These are phyloP conservation scores for Thecocarcelia acutangulata DNA, from an alignment of 2,888 invertebrate species.

Conservation along the genomic window DNA sequence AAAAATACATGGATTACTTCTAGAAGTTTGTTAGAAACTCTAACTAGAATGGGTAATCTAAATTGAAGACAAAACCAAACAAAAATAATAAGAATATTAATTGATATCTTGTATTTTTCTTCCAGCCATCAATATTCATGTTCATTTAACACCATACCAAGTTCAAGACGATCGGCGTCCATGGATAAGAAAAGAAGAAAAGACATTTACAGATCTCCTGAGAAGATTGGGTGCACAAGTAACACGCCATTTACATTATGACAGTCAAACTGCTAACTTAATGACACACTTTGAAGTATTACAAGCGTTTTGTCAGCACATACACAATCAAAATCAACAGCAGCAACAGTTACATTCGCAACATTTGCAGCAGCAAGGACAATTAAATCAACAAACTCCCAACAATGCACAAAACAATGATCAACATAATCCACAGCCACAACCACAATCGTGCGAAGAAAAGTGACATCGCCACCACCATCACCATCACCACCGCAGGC, in stretches of 20 bases:
- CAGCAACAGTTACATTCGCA: slow-evolving; percentile 47
- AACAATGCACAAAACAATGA: slow-evolving; percentile 70
- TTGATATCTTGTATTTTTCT: slow-evolving; percentile 1
- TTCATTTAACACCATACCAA: slow-evolving; percentile 96
- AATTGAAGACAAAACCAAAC: slow-evolving; percentile 13
- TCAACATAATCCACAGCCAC: slow-evolving; percentile 71
- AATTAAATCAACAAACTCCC: slow-evolving; percentile 69
- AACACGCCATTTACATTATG: slow-evolving; percentile 85
- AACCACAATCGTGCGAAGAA: slow-evolving; percentile 75
- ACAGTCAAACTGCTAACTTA: slow-evolving; percentile 83
- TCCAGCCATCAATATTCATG: slow-evolving; percentile 86
- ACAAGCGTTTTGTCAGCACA: slow-evolving; percentile 83
- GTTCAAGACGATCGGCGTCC: slow-evolving; percentile 89
- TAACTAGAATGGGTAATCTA: slow-evolving; percentile 85
- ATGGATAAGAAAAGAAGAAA: slow-evolving; percentile 93
- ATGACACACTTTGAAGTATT: slow-evolving; percentile 90
- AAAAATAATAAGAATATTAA: neutral
- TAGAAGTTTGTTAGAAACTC: slow-evolving; percentile 86
- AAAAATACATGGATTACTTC: slow-evolving; percentile 94
- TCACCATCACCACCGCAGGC: slow-evolving; percentile 73
- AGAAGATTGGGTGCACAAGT: slow-evolving; percentile 86
- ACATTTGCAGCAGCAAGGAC: slow-evolving; percentile 72
- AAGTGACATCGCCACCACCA: slow-evolving; percentile 80
- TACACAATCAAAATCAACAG: slow-evolving; percentile 79
- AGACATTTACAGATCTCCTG: slow-evolving; percentile 87